phyloP scores from a whole-genome alignment of 2,888 invertebrate species.

The Sphinx pinastri region DNA sequence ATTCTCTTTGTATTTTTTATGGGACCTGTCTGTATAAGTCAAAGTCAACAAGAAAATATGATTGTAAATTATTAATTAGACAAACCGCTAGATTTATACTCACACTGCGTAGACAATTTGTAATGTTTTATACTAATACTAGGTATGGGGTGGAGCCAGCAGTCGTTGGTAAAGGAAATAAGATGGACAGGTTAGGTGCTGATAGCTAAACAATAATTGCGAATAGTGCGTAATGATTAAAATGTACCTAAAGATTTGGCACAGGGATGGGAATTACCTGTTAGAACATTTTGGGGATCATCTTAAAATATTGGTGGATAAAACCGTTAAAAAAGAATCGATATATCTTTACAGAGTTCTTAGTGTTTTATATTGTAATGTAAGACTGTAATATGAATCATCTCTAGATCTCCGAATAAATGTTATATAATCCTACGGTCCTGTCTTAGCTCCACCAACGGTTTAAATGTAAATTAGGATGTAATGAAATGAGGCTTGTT shows the following conservation, averaged over 20 bases:
- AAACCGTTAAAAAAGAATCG: too few relatives aligned
- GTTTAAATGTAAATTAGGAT: slow-evolving; percentile 13
- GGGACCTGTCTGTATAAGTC: slow-evolving; percentile 2
- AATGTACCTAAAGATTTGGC: too few relatives aligned
- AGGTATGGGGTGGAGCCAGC: not conserved
- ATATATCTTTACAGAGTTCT: too few relatives aligned
- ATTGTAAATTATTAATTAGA: slow-evolving; percentile 31
- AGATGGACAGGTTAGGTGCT: not conserved
- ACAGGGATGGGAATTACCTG: too few relatives aligned
- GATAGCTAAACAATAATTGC: too few relatives aligned
- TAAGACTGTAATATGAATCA: too few relatives aligned
- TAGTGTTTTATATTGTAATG: too few relatives aligned
- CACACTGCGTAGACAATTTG: slow-evolving; percentile 40
- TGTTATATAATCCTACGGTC: not conserved
- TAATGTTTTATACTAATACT: slow-evolving; percentile 37
- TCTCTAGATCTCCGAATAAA: too few relatives aligned
- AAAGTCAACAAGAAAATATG: slow-evolving; percentile 11
- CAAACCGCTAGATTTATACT: slow-evolving; percentile 37
- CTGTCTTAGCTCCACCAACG: not conserved
- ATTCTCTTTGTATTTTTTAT: not conserved
- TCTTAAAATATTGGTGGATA: too few relatives aligned
- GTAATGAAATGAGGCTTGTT: slow-evolving; percentile 14
- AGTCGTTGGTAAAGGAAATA: not conserved
- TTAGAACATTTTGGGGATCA: too few relatives aligned
- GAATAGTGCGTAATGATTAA: too few relatives aligned